Evolutionary conservation across 1,140 invertebrate genomes (phyloP), one percentile per base, ranked within the genome.

Genomic region (Listronotus bonariensis): DNA sequence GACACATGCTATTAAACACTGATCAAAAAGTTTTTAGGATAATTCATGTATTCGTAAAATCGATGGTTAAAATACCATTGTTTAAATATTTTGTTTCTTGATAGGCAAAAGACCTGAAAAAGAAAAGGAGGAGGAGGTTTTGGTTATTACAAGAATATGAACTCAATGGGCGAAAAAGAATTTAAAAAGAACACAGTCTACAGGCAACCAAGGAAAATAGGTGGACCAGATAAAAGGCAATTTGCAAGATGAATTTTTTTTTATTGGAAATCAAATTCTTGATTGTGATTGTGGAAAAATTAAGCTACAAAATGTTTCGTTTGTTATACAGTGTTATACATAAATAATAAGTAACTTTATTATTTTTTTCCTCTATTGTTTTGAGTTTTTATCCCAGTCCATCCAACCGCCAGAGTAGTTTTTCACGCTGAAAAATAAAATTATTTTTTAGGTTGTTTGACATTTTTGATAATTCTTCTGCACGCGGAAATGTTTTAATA

Each of bases 81-180:
- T n/a, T n/a, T n/a, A n/a, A n/a, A n/a, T n/a, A n/a, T n/a, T n/a
- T n/a, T n/a, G n/a, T 26, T 5, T 26, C 20, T 26, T 5, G 5
- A 5, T 17, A 45, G 46, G 17, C 63, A 86, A 78, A 76, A 91
- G 86, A 69, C 77, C 81, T 56, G 83, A 85, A 32, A 82, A 20
- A 9, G 34, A 46, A 83, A 87, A 69, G 90, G 89, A 10, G 90
- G 89, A 8, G 90, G 90, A n/a, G 91, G 91, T 41, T 91, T 87
- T 73, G 90, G 90, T 20, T 86, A 86, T 67, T 90, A 87, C 71
- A 91, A 90, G 64, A 82, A 82, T 26, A 79, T 89, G 72, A 91
- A 91, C 70, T 73, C 81, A 63, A 68, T 60, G 56, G 77, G 66
- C 69, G 75, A 77, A 31, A 86, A 80, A 68, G 84, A 78, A 53